Evolutionary conservation across 2,888 invertebrate species (phyloP), one percentile per base, ranked within the genome.

Genomic region (Mamestra brassicae): DNA sequence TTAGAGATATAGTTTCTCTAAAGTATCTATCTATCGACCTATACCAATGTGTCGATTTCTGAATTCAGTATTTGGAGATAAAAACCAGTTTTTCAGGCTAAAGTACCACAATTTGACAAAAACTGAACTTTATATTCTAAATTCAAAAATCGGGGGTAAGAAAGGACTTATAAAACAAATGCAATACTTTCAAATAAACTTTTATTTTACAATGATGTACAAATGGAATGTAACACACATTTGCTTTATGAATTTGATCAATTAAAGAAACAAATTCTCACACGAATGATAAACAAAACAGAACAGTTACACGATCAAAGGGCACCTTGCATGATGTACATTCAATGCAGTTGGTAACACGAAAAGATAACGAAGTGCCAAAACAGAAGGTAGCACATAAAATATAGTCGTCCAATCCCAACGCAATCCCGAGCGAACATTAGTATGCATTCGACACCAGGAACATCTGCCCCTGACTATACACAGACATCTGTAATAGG

Each of bases 371-470:
- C 13, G 13, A 26, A 52, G 50, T 75, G 55, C 36, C 52, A 70
- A 76, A 65, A 67, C 54, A 70, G 38, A 50, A 54, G 68, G 47
- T 61, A 52, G 1, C 13, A 10, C 34, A 34, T 63, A 54, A 57
- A 57, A 64, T 74, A 47, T 42, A 8, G 54, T 62, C 17, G 26
- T 45, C 64, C 62, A 83, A 82, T 78, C 66, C 54, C 71, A 74
- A 52, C 57, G 52, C 75, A 76, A 77, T 66, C 47, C 61, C 70
- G 17, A 66, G 2, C 10, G 64, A 47, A 74, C 74, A 85, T 85
- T 85, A 79, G 79, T 83, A 85, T 85, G 85, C 85, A 85, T 81
- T 74, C 76, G 77, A 71, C 70, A 65, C 74, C 42, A 61, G 72
- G 52, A 80, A 61, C 77, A 84, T 69, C 81, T 78, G 85, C 58